A percentile compares a stretch with the other conserved stretches of the same genome.
These are phyloP conservation scores for Calliopsis andreniformis DNA, from an alignment of 1,140 invertebrate species.

Conservation along the genomic window DNA sequence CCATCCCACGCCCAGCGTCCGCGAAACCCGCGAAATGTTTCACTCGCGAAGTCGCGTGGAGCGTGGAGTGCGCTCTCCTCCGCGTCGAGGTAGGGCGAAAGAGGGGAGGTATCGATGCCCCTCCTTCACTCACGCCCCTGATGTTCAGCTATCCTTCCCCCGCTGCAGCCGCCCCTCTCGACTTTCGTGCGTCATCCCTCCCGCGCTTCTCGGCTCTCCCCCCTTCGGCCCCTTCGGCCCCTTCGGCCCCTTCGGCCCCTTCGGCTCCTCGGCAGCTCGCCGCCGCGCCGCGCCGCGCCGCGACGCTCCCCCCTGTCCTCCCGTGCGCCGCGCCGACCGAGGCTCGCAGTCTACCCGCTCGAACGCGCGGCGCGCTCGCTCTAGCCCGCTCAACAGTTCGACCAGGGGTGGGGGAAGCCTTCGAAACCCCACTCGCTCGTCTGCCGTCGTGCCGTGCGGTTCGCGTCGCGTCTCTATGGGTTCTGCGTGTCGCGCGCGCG, in stretches of 20 bases:
- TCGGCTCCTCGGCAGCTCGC: background rate
- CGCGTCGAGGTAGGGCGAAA: conserved; percentile 49
- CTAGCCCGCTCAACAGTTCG: conserved; percentile 11
- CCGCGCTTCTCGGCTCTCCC: conserved; percentile 37
- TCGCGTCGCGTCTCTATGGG: conserved; percentile 53
- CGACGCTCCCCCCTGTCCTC: conserved; percentile 39
- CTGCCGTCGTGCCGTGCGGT: conserved; percentile 77
- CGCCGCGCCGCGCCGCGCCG: background rate
- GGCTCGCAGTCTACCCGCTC: conserved; percentile 17
- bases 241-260: conserved; percentile 46
- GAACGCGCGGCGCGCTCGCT: conserved; percentile 53
- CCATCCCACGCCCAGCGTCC: conserved; percentile 59
- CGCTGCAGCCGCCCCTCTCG: conserved; percentile 41
- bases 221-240: conserved; percentile 30
- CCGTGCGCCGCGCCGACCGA: conserved; percentile 33
- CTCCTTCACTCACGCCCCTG: conserved; percentile 76
- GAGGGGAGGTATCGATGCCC: conserved; percentile 71
- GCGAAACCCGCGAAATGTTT: conserved; percentile 79
- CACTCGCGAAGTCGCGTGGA: conserved; percentile 73
- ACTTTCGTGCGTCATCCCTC: conserved; percentile 55
- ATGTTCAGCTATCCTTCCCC: conserved; percentile 67
- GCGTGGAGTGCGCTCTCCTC: conserved; percentile 47
- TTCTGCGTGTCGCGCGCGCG: conserved; percentile 50
- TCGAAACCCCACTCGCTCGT: conserved; percentile 78
- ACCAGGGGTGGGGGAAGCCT: conserved; percentile 65